These are phyloP conservation scores for Orthosia gothica DNA, from an alignment of 2,888 invertebrate genomes.

Conservation along the genomic window DNA sequence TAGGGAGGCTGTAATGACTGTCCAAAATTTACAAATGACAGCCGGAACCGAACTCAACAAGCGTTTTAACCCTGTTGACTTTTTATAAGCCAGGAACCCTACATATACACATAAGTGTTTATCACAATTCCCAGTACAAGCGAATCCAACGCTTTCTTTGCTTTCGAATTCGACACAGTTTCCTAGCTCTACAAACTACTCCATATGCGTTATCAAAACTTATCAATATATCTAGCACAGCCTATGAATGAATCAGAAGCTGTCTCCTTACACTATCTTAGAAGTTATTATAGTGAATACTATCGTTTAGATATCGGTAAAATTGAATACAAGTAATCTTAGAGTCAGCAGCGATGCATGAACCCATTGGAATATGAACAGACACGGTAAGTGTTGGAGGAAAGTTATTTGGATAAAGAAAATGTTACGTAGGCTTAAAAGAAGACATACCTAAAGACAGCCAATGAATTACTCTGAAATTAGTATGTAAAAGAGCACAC, in stretches of 20 bases:
- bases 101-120: too few relatives aligned
- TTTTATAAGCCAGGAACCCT: too few relatives aligned
- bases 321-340: slow-evolving; percentile 27
- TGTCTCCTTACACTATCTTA: slow-evolving; percentile 39
- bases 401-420: background rate
- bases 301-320: slow-evolving; percentile 53
- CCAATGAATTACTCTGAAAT: too few relatives aligned
- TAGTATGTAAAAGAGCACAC: too few relatives aligned
- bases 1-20: too few relatives aligned
- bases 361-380: background rate
- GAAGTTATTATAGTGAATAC: slow-evolving; percentile 43
- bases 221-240: slow-evolving; percentile 31
- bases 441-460: too few relatives aligned
- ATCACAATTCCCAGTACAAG: background rate
- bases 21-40: too few relatives aligned
- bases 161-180: slow-evolving; percentile 45
- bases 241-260: slow-evolving; percentile 43
- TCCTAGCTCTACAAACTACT: background rate
- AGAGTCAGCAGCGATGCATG: background rate
- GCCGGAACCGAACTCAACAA: too few relatives aligned
- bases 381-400: background rate
- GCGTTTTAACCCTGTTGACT: too few relatives aligned
- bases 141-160: background rate
- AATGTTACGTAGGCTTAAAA: too few relatives aligned
- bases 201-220: slow-evolving; percentile 30